Evolutionary conservation across 2,797 vertebrate species (phyloP).

Genomic region (Dipus sagitta): DNA sequence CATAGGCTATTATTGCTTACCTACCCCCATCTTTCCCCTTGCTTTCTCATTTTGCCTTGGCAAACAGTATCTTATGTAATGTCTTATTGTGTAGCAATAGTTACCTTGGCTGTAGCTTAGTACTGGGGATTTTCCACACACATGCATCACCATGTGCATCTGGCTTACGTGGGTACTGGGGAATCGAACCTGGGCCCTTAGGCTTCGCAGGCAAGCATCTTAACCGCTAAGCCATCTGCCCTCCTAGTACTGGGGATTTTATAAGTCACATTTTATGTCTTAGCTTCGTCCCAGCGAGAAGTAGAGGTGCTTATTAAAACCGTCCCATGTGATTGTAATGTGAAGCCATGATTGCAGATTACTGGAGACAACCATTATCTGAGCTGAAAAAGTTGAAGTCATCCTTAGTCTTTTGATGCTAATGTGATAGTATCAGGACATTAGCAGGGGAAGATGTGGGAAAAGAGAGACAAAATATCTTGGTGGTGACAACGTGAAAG

Average conservation of each 20-base stretch:
- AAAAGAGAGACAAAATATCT: slow-evolving; percentile 27
- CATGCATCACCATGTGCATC: no score
- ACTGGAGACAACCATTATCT: slow-evolving; percentile 27
- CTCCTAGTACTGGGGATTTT: neutral
- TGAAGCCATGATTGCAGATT: neutral
- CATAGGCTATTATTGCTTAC: slow-evolving; percentile 24
- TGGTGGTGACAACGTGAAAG: slow-evolving; percentile 20
- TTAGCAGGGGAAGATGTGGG: neutral
- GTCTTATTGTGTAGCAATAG: neutral
- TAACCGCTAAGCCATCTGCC: no score
- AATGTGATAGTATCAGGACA: neutral
- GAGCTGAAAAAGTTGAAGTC: slow-evolving; percentile 33
- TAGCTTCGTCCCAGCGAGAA: neutral
- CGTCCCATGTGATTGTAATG: neutral
- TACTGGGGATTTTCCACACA: neutral
- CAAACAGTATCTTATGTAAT: neutral
- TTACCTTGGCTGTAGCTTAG: neutral
- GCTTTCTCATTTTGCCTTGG: neutral
- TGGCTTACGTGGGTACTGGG: no score
- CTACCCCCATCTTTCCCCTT: neutral
- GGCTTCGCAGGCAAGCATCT: no score
- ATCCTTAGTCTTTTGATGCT: slow-evolving; percentile 45
- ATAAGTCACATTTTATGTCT: neutral
- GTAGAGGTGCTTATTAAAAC: slow-evolving; percentile 19
- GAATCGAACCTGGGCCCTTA: no score